Percentiles rank a stretch among this genome's conserved stretches.
phyloP scores from a whole-genome alignment of 2,888 invertebrate species.

The Meliscaeva auricollis region DNA sequence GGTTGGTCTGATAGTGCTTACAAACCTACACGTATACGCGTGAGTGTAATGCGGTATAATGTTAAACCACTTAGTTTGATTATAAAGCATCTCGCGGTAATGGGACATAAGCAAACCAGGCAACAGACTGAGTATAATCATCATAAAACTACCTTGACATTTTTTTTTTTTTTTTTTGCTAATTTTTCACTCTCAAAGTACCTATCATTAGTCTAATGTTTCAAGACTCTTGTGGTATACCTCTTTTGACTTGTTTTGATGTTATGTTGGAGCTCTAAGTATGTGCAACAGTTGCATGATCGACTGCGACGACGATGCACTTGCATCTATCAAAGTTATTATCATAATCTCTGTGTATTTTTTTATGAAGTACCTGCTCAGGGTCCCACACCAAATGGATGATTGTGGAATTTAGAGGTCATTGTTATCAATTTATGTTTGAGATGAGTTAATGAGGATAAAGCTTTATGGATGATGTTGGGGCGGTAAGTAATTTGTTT shows the following conservation, averaged over 20 bases:
- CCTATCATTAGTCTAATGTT: slow-evolving; percentile 66
- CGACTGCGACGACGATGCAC: not conserved
- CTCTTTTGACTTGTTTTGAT: slow-evolving; percentile 30
- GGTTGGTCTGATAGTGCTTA: not conserved
- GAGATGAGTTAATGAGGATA: too few species aligned
- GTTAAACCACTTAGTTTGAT: slow-evolving; percentile 27
- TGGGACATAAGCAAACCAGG: slow-evolving; percentile 24
- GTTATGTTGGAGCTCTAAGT: slow-evolving; percentile 6
- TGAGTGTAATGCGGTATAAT: slow-evolving; percentile 1
- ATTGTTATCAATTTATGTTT: not conserved
- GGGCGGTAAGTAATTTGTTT: not conserved
- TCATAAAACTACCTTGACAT: slow-evolving; percentile 64
- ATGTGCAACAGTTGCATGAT: slow-evolving; percentile 49
- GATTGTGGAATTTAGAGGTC: slow-evolving; percentile 7
- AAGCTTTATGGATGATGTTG: not conserved
- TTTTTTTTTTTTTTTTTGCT: slow-evolving; percentile 63
- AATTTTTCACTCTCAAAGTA: slow-evolving; percentile 62
- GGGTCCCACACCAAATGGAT: not conserved
- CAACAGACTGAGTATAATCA: slow-evolving; percentile 20
- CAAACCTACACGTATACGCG: not conserved
- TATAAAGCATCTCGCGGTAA: slow-evolving; percentile 22
- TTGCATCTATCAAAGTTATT: slow-evolving; percentile 35
- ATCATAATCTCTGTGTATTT: not conserved
- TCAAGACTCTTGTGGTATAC: slow-evolving; percentile 37
- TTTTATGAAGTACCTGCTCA: slow-evolving; percentile 8